phyloP scores from a whole-genome alignment of 1,140 invertebrate genomes.

The Mylabris phalerata region DNA sequence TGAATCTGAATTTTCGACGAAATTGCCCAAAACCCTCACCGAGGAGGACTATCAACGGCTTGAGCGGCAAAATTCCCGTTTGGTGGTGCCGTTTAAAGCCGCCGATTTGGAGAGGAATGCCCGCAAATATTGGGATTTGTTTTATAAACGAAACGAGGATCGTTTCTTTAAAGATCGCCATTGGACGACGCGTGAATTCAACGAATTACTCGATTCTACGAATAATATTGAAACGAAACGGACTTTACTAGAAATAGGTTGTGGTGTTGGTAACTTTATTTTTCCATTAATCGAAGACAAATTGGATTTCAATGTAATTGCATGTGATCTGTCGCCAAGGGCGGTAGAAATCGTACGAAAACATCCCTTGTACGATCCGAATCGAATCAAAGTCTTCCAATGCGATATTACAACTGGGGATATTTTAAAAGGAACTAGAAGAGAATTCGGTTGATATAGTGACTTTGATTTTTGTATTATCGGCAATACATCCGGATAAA shows the following conservation, averaged over 20 bases:
- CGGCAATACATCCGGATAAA: constrained; percentile 83
- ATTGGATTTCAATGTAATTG: constrained; percentile 68
- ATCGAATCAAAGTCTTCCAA: constrained; percentile 68
- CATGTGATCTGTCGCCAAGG: constrained; percentile 89
- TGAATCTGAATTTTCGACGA: too few species aligned
- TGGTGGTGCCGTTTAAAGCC: constrained; percentile 72
- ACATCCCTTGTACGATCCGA: constrained; percentile 55
- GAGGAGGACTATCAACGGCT: constrained; percentile 55
- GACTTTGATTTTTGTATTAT: constrained; percentile 93
- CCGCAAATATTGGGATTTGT: constrained; percentile 93
- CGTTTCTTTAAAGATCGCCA: constrained; percentile 96
- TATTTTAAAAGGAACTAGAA: constrained; percentile 50
- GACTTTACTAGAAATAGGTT: constrained; percentile 81
- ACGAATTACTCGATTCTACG: constrained; percentile 57
- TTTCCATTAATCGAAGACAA: constrained; percentile 86
- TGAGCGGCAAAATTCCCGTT: constrained; percentile 58
- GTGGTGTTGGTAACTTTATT: constrained; percentile 95
- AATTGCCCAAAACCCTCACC: constrained; percentile 39
- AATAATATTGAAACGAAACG: constrained; percentile 19
- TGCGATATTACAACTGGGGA: constrained; percentile 60
- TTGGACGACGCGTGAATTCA: constrained; percentile 94
- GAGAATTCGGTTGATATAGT: constrained; percentile 68
- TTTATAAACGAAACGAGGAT: constrained; percentile 90
- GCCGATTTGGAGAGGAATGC: constrained; percentile 79
- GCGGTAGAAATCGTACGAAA: constrained; percentile 83